Conservation (phyloP, 2,888 invertebrate genomes). For the Sturmia bella region DNA sequence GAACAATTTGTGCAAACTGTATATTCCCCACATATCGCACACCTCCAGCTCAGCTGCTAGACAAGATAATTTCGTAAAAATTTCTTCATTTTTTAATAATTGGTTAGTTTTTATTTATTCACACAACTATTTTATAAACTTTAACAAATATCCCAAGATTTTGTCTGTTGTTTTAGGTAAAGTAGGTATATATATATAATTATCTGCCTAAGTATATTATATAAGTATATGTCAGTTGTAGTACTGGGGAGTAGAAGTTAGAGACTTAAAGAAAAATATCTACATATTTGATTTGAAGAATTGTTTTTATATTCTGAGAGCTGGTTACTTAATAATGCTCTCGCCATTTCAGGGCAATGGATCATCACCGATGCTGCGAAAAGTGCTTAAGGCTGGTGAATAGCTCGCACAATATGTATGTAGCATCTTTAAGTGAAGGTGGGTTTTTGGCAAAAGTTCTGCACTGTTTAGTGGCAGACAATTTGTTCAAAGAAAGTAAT, state of each 20-base stretch:
- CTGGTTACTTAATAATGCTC: conserved; percentile 51
- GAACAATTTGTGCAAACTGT: conserved; percentile 84
- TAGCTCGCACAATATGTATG: conserved; percentile 56
- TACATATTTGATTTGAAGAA: background rate
- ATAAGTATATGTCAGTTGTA: background rate
- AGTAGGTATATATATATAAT: background rate
- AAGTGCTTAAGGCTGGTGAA: conserved; percentile 42
- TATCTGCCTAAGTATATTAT: conserved; percentile 8
- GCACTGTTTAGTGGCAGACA: conserved; percentile 6
- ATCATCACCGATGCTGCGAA: conserved; percentile 58
- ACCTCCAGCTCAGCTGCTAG: conserved; percentile 74
- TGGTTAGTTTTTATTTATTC: conserved; percentile 41
- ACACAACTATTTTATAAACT: background rate
- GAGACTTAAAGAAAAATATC: conserved; percentile 1
- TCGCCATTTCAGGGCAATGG: conserved; percentile 62
- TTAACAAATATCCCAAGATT: background rate
- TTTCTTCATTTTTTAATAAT: background rate
- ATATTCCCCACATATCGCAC: conserved; percentile 80
- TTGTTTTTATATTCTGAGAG: background rate
- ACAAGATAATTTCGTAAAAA: conserved; percentile 62
- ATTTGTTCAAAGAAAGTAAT: conserved; percentile 21
- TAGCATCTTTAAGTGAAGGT: conserved; percentile 59
- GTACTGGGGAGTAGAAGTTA: conserved; percentile 52
- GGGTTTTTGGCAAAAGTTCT: conserved; percentile 48
- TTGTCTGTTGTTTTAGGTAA: background rate